Evolutionary conservation across 2,888 invertebrate genomes (phyloP), one percentile per base, ranked within the genome.

Genomic region (Catotricha subobsoleta): DNA sequence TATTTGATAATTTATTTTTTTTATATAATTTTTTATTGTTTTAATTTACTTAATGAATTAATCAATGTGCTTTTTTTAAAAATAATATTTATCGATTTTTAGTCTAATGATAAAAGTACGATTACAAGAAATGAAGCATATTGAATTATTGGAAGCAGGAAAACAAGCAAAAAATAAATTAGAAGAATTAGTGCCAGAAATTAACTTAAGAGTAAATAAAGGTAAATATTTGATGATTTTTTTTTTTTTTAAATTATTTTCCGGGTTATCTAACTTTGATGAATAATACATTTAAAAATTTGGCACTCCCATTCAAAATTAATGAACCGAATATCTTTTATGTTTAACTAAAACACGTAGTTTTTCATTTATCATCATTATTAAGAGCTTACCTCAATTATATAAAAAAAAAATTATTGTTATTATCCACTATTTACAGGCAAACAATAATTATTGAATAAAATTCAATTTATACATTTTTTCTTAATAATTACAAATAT

Each of bases 121-220:
- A n/a, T 43, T 45, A 31, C 53, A 55, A 40, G 45, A 55, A 31
- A 52, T 57, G 41, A 43, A 54, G 21, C 36, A 39, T 10, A 43
- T 45, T 29, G 45, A 49, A 39, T 29, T 46, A 19, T 37, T 52
- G 2, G 49, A 52, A 8, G 53, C 52, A 12, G 55, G 59, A 5
- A 51, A 52, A 21, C 52, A 52, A 28, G 46, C 61, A 10, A 58
- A 57, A 40, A 53, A 53, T 15, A 59, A 62, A 48, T 48, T 62
- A 21, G 48, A 56, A 1, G 59, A 62, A 51, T 53, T 62, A 7
- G 44, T 62, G 16, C 60, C 61, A 6, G 45, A 51, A 5, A 46
- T 57, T 9, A 53, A 49, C 37, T 51, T 61, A 10, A 49, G 59
- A 12, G 59, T 59, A 45, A 52, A 56, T 8, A 54, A 48, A 44